Percentiles rank a stretch among this genome's conserved stretches.
Evolutionary conservation across 2,113 vertebrate genomes (phyloP).

Genomic region (Sebastes schlegelii): DNA sequence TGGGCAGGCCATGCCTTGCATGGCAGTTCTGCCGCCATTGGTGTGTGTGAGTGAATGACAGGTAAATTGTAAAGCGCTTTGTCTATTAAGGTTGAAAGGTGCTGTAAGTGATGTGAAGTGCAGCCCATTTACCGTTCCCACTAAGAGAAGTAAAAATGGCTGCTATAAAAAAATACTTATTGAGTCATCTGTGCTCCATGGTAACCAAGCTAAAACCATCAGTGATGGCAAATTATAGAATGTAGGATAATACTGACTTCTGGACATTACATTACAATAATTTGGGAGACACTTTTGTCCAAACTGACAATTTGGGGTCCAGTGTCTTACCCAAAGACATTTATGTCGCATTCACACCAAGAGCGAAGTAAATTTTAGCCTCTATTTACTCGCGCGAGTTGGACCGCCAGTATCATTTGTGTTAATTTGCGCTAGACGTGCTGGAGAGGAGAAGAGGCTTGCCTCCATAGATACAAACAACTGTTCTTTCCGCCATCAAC

Average conservation of each 20-base stretch:
- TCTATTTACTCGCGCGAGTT: too few species aligned
- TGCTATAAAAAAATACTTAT: background rate
- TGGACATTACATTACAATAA: background rate
- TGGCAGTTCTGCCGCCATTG: background rate
- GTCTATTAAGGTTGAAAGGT: background rate
- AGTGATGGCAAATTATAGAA: background rate
- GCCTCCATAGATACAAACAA: too few species aligned
- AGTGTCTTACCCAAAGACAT: too few species aligned
- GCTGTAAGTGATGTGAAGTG: background rate
- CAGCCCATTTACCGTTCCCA: background rate
- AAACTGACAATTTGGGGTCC: background rate
- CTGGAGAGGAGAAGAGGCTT: too few species aligned
- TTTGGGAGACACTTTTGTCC: background rate
- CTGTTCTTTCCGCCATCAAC: too few species aligned
- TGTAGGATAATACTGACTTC: background rate
- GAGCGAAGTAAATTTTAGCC: too few species aligned
- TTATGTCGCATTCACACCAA: too few species aligned
- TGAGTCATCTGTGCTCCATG: background rate
- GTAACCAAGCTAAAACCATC: background rate
- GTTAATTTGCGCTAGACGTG: too few species aligned
- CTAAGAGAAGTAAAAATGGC: background rate
- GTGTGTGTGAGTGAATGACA: background rate
- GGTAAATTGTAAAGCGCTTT: background rate
- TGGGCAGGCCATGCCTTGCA: background rate
- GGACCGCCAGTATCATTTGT: too few species aligned